These are phyloP conservation scores for Zosterops lateralis DNA, from an alignment of 2,113 vertebrate species.

Conservation along the genomic window DNA sequence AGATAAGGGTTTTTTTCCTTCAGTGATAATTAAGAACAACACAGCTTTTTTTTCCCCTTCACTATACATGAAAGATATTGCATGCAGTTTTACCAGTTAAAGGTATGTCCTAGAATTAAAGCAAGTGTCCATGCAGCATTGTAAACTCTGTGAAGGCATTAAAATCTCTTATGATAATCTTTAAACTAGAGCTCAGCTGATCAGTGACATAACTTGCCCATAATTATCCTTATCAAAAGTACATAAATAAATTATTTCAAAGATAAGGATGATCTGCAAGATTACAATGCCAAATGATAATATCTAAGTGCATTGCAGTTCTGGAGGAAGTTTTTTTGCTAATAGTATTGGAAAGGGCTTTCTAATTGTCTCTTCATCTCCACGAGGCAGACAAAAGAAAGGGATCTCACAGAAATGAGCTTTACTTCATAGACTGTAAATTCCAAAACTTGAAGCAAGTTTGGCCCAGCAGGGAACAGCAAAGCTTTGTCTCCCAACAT, in stretches of 20 bases:
- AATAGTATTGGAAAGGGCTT: constrained; percentile 59
- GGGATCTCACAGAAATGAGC: background rate
- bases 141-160: constrained; percentile 22
- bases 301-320: background rate
- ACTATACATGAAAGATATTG: constrained; percentile 23
- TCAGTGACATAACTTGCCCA: background rate
- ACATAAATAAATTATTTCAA: constrained; percentile 26
- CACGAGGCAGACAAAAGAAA: constrained; percentile 9
- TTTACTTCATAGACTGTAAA: constrained; percentile 9
- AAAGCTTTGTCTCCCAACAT: constrained; percentile 42
- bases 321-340: background rate
- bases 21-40: constrained; percentile 3
- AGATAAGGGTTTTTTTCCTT: background rate
- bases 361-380: constrained; percentile 21
- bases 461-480: constrained; percentile 28
- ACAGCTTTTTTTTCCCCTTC: constrained; percentile 49
- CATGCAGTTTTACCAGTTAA: constrained; percentile 52
- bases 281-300: background rate
- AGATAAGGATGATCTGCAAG: constrained; percentile 11
- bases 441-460: constrained; percentile 30
- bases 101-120: constrained; percentile 42
- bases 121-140: constrained; percentile 41
- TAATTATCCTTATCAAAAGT: background rate
- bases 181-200: constrained; percentile 10
- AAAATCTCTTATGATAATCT: background rate